These are phyloP conservation scores for Cichlasoma orientale DNA, from an alignment of 2,797 vertebrate genomes.

Conservation along the genomic window DNA sequence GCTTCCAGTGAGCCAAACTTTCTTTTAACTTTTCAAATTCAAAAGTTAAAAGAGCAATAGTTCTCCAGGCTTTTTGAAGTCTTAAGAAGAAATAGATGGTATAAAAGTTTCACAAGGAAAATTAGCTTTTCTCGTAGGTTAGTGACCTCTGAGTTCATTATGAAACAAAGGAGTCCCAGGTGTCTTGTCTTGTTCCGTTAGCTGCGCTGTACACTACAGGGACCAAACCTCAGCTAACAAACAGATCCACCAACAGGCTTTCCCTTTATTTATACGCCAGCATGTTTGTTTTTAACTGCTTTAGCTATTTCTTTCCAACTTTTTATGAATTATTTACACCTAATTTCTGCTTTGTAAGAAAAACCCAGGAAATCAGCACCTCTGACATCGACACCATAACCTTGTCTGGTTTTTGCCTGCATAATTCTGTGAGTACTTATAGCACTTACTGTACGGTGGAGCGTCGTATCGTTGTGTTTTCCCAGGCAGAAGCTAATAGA, in stretches of 20 bases:
- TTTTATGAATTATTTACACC: background rate
- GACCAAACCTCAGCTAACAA: slow-evolving; percentile 3
- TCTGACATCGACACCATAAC: background rate
- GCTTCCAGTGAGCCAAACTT: no score
- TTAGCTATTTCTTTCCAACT: background rate
- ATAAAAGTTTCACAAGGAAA: background rate
- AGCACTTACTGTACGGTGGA: background rate
- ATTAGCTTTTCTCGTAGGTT: background rate
- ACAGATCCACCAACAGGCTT: background rate
- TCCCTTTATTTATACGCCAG: no score
- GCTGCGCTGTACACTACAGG: background rate
- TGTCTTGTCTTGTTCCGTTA: background rate
- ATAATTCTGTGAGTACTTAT: background rate
- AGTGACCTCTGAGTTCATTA: background rate
- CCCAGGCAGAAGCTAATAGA: background rate
- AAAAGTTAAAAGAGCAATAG: no score
- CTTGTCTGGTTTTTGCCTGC: background rate
- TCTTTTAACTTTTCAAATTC: no score
- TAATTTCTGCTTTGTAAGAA: background rate
- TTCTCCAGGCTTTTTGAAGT: no score
- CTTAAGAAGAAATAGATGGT: no score
- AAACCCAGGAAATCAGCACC: background rate
- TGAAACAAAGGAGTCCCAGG: background rate
- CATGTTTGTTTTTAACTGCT: background rate
- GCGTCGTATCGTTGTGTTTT: background rate